These are phyloP conservation scores for Unio pictorum DNA, from an alignment of 2,888 invertebrate genomes.

Conservation along the genomic window DNA sequence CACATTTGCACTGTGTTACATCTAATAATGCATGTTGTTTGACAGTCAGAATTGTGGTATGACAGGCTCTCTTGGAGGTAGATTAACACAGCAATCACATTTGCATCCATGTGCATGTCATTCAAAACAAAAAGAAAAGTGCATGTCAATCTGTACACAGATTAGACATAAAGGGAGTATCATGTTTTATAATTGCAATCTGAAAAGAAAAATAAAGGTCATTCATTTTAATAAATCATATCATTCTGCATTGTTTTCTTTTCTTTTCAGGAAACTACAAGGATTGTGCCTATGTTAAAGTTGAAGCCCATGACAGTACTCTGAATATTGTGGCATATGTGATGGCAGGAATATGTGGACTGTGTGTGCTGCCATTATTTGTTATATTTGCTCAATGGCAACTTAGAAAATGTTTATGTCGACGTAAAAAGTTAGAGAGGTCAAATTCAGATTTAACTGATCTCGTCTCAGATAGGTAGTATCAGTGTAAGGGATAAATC, in stretches of 20 bases:
- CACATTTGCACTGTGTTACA: too few relatives aligned
- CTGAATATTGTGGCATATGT: conserved; percentile 63
- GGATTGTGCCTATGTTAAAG: conserved; percentile 59
- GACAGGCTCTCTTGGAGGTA: too few relatives aligned
- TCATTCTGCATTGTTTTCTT: conserved; percentile 1
- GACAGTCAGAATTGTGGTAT: too few relatives aligned
- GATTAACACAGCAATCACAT: too few relatives aligned
- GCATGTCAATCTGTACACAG: too few relatives aligned
- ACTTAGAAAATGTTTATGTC: conserved; percentile 11
- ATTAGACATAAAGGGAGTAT: too few relatives aligned
- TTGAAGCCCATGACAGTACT: conserved; percentile 26
- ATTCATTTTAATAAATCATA: not conserved
- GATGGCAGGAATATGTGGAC: conserved; percentile 59
- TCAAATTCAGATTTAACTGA: too few relatives aligned
- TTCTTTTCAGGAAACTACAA: conserved; percentile 45
- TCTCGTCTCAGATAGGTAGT: too few relatives aligned
- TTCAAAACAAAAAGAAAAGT: too few relatives aligned
- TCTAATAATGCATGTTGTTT: too few relatives aligned
- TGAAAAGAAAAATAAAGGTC: not conserved
- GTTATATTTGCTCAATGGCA: conserved; percentile 55
- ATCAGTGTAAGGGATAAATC: too few relatives aligned
- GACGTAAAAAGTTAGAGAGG: not conserved
- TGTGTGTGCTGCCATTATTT: conserved; percentile 59
- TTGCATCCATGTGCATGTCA: too few relatives aligned
- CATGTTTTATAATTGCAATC: not conserved